Evolutionary conservation across 2,888 invertebrate species (phyloP), one percentile per base, ranked within the genome.

Genomic region (Imbricaverruca yamaguchii): DNA sequence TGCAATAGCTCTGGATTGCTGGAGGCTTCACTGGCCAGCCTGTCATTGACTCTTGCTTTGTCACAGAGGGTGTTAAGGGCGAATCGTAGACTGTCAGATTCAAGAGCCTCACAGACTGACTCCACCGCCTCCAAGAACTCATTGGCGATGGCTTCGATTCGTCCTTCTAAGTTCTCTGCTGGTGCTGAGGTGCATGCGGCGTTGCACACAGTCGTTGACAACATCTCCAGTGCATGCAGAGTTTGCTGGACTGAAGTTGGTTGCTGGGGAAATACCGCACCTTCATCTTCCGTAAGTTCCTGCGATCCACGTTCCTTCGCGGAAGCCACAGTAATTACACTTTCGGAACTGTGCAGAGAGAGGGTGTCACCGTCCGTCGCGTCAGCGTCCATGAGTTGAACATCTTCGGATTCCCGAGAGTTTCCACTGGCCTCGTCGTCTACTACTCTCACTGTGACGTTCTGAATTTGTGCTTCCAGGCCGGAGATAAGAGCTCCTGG

Each of bases 261-360:
- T 21, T 74, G 74, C 55, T 74, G 74, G 11, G 55, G 21, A 21
- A 18, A 10, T 13, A 1, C 39, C 10, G 74, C 0, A 21, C 21
- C 55, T 8, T 74, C 74, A 7, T 67, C 65, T 10, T 1, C 57
- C 1, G 79, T 23, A 6, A 79, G 57, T 13, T 79, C 79, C 7
- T 57, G 23, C 0, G 79, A 79, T 9, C 13, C 23, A 2, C 21
- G 57, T 25, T 25, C 12, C 21, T 23, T 56, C 8, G 13, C 23
- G 23, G 79, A 79, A 7, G 79, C 79, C 13, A 79, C 79, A 21
- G 79, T 79, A 15, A 79, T 9, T 4, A 79, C 25, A 18, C 79
- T 79, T 53, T 79, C 79, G 4, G 57, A 25, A 25, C 79, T 79
- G 25, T 79, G 23, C 53, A 74, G 18, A 9, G 74, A 74, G 2